Evolutionary conservation across 1,140 invertebrate genomes (phyloP), one percentile per base, ranked within the genome.

Genomic region (Archivesica marissinica): DNA sequence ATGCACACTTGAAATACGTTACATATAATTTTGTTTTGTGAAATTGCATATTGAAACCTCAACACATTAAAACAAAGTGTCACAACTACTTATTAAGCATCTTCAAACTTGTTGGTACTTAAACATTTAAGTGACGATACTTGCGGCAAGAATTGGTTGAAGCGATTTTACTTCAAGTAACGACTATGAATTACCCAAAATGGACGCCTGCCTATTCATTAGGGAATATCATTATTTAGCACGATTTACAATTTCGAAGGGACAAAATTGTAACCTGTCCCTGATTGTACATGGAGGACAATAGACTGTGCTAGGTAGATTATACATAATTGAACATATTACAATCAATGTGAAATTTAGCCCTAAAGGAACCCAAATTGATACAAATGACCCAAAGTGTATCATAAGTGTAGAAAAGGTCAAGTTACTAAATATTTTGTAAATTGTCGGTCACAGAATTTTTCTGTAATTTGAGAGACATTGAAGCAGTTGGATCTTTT

Each of bases 381-480:
- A 79, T 79, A 79, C 77, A 79, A 79, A 79, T 79, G 59, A 79
- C 59, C 56, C 23, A 56, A 76, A 64, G 59, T n/a, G n/a, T 72
- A 47, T 33, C 44, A 50, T 30, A 47, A 15, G 50, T 23, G n/a
- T 50, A 28, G 66, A 72, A 66, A 50, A 72, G 41, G 59, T 64
- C 15, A 35, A 35, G 30, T 35, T 64, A 64, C 59, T 35, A 64
- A 64, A 25, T 35, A 35, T 35, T 64, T 35, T 28, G 20, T 7
- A 35, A 35, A 64, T 64, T 54, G 17, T 33, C 33, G 59, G 59
- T 64, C 59, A 17, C 13, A 64, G 59, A 64, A 64, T 64, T 25
- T 59, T 59, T 59, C 38, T 64, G 59, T 64, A 64, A 64, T 64
- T 35, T 2, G 25, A 59, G 17, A 64, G 59, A 35, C 59, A 52